Conservation (phyloP, 2,888 invertebrate species). For the Noctua fimbriata region DNA sequence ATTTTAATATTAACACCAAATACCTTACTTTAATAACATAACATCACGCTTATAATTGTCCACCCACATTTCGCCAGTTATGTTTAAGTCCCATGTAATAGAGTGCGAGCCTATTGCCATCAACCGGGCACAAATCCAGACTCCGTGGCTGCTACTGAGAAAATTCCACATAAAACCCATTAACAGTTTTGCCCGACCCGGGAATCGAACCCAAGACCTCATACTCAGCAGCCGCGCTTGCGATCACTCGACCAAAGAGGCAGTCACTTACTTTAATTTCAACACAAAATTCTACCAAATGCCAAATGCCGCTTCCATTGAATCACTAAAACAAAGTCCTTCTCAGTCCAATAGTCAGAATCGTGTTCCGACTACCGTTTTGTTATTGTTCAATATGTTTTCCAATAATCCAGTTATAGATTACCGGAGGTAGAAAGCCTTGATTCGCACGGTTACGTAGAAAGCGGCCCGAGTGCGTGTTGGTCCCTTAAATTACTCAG, state of each 20-base stretch:
- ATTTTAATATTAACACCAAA: neutral
- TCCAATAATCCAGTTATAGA: slow-evolving; percentile 87
- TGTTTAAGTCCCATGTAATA: too few species aligned
- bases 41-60: too few species aligned
- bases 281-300: neutral
- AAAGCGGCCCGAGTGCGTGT: slow-evolving; percentile 77
- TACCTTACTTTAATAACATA: neutral
- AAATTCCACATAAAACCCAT: too few species aligned
- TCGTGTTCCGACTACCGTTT: slow-evolving; percentile 87
- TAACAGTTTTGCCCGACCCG: too few species aligned
- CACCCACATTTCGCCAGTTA: too few species aligned
- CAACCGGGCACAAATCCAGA: too few species aligned
- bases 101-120: too few species aligned
- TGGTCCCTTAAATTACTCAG: slow-evolving; percentile 71
- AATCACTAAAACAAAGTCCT: slow-evolving; percentile 52
- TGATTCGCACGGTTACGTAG: slow-evolving; percentile 81
- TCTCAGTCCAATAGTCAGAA: slow-evolving; percentile 75
- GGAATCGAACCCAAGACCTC: too few species aligned
- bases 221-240: too few species aligned
- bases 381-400: slow-evolving; percentile 89
- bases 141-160: too few species aligned
- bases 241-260: too few species aligned
- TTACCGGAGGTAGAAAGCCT: slow-evolving; percentile 80
- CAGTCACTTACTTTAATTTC: neutral
- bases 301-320: slow-evolving; percentile 69